Evolutionary conservation across 2,888 invertebrate genomes (phyloP).

Genomic region (Heterodera filipjevi): DNA sequence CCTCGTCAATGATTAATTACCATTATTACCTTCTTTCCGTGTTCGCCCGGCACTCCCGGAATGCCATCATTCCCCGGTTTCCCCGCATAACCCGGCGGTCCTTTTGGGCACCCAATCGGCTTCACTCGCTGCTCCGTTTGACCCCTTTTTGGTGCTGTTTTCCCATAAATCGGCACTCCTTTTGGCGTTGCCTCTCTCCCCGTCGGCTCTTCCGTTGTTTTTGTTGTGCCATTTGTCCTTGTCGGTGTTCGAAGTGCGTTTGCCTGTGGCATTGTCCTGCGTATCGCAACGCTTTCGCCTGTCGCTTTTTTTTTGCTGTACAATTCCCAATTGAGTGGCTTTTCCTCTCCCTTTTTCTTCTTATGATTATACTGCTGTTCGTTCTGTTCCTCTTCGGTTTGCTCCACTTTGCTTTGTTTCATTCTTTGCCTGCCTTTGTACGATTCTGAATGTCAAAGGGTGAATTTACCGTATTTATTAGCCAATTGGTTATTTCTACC

Average conservation of each 20-base stretch:
- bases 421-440: slow-evolving; percentile 32
- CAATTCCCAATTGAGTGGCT: background rate
- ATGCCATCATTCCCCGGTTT: background rate
- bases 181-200: no score
- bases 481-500: no score
- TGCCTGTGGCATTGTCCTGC: background rate
- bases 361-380: background rate
- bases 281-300: background rate
- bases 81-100: background rate
- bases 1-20: no score
- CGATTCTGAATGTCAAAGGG: slow-evolving; percentile 21
- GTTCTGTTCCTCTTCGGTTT: background rate
- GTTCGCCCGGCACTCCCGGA: background rate
- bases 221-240: background rate
- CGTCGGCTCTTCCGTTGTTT: background rate
- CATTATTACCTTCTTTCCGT: background rate
- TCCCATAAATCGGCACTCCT: background rate
- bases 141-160: no score
- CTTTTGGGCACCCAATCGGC: slow-evolving; percentile 9
- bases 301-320: background rate
- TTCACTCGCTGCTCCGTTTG: background rate
- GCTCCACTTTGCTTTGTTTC: background rate
- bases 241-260: background rate
- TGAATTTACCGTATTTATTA: background rate
- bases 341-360: background rate